Conservation (phyloP, 2,888 invertebrate species). For the Ornithoptera alexandrae region DNA sequence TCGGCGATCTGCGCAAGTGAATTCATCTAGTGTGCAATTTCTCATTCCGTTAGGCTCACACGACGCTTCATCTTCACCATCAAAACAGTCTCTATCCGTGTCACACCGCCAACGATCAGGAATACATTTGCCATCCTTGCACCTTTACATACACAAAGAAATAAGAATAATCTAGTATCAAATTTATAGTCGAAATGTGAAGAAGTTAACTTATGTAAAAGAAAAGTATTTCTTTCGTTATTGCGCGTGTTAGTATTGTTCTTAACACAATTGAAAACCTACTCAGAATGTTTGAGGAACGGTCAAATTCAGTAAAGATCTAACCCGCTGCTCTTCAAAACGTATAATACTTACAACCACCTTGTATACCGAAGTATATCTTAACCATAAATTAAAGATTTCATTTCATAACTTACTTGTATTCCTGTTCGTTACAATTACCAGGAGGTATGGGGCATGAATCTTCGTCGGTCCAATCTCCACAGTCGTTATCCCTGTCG, state of each 20-base stretch:
- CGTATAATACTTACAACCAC: too few species aligned
- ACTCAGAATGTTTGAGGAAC: too few species aligned
- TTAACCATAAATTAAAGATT: not conserved
- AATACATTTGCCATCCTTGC: conserved; percentile 89
- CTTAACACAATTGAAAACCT: too few species aligned
- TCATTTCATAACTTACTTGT: conserved; percentile 79
- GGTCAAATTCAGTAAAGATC: too few species aligned
- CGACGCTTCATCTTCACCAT: conserved; percentile 87
- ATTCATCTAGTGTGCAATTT: conserved; percentile 87
- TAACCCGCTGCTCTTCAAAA: too few species aligned
- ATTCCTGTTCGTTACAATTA: conserved; percentile 85
- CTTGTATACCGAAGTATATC: too few species aligned
- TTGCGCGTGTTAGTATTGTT: too few species aligned
- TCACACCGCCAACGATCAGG: conserved; percentile 89
- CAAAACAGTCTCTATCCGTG: conserved; percentile 88
- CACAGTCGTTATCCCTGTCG: conserved; percentile 92
- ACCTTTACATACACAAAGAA: conserved; percentile 56
- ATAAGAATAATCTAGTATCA: not conserved
- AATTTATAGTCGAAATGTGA: not conserved
- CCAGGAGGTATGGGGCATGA: conserved; percentile 84
- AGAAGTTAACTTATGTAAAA: too few species aligned
- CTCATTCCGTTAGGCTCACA: conserved; percentile 82
- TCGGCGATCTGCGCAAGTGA: conserved; percentile 85
- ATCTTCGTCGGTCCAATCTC: conserved; percentile 92
- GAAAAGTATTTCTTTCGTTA: too few species aligned